Evolutionary conservation across 1,140 invertebrate species (phyloP).

Genomic region (Lethrus apterus): DNA sequence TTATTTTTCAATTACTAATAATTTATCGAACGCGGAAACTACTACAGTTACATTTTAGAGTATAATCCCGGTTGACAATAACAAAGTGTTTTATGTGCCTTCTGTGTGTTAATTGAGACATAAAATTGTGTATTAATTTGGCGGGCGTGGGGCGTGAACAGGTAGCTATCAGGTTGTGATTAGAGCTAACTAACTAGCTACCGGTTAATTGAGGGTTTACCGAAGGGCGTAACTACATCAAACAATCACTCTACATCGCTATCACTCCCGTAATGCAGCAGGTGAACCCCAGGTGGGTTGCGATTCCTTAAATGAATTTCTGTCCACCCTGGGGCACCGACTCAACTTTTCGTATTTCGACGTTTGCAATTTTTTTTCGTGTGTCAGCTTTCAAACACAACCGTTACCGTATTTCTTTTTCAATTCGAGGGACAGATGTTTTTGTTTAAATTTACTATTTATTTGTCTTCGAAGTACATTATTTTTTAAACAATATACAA

Average conservation of each 20-base stretch:
- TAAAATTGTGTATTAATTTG: constrained; percentile 27
- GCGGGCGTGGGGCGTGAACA: constrained; percentile 27
- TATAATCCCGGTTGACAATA: neutral
- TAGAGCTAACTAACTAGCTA: constrained; percentile 33
- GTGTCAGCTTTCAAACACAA: too few species aligned
- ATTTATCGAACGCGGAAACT: constrained; percentile 2
- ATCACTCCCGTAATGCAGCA: constrained; percentile 7
- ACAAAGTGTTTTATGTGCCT: too few species aligned
- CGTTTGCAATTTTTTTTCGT: too few species aligned
- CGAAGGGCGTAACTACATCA: constrained; percentile 34
- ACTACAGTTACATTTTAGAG: neutral
- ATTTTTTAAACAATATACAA: too few species aligned
- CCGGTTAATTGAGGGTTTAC: constrained; percentile 33
- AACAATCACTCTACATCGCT: constrained; percentile 24
- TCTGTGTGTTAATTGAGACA: constrained; percentile 24
- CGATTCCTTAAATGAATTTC: constrained; percentile 14
- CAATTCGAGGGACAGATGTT: too few species aligned
- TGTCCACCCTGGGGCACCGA: constrained; percentile 3
- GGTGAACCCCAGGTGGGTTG: constrained; percentile 14
- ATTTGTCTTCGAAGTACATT: too few species aligned
- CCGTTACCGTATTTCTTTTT: too few species aligned
- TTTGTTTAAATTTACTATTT: too few species aligned
- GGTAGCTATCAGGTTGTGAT: constrained; percentile 34
- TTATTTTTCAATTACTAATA: neutral
- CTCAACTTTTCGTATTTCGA: too few species aligned